Percentiles rank a stretch among this genome's conserved stretches.
These are phyloP conservation scores for Patiria miniata DNA, from an alignment of 35 echinoderm and acorn worm species.

Conservation along the genomic window DNA sequence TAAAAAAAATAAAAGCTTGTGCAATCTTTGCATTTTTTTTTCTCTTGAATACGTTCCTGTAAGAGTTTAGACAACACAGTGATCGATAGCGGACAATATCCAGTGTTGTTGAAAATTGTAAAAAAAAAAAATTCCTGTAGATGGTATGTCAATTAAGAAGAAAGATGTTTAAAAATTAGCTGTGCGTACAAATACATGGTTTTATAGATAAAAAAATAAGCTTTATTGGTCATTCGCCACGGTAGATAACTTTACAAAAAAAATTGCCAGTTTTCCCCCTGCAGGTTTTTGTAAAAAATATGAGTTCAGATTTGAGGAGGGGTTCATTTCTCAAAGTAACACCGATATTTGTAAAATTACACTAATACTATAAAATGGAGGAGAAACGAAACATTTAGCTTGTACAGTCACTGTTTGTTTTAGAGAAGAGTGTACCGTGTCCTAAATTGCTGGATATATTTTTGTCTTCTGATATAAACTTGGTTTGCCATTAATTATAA, in stretches of 20 bases:
- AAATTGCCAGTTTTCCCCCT: neutral
- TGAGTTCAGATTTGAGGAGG: conserved; percentile 8
- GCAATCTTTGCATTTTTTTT: neutral
- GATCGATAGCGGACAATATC: neutral
- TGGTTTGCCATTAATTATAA: neutral
- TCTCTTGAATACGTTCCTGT: neutral
- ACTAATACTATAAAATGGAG: conserved; percentile 8
- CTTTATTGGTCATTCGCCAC: no score
- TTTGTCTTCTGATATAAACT: conserved; percentile 22
- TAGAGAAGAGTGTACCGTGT: conserved; percentile 14
- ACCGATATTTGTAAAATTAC: neutral
- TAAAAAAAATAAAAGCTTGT: neutral
- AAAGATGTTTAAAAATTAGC: no score
- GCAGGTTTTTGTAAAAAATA: neutral
- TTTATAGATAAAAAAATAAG: no score
- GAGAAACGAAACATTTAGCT: neutral
- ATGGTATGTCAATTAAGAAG: no score
- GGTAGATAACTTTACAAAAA: no score
- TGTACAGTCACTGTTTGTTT: conserved; percentile 14
- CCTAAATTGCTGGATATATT: conserved; percentile 26
- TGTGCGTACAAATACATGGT: no score
- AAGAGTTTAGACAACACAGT: neutral
- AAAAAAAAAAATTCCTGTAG: no score
- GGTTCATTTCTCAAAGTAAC: neutral
- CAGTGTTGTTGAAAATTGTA: no score